Evolutionary conservation across 2,888 invertebrate species (phyloP).

Genomic region (Boloria euphrosyne): DNA sequence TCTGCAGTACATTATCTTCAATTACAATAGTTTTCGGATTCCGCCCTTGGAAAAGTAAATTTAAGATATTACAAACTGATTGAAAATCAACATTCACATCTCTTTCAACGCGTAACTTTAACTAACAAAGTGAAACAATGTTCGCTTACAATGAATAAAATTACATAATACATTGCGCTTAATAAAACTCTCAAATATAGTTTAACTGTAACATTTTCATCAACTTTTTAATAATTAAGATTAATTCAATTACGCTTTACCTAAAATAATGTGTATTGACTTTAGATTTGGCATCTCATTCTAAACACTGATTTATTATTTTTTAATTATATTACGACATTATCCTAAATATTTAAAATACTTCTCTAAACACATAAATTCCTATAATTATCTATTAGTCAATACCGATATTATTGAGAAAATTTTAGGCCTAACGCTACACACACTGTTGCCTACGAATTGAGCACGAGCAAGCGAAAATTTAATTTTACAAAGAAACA

Average conservation of each 20-base stretch:
- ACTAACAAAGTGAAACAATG: slow-evolving; percentile 81
- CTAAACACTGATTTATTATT: slow-evolving; percentile 80
- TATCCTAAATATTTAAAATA: slow-evolving; percentile 82
- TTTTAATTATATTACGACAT: slow-evolving; percentile 73
- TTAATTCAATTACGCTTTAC: slow-evolving; percentile 81
- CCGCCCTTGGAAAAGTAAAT: slow-evolving; percentile 20
- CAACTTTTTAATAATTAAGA: slow-evolving; percentile 80
- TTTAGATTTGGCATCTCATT: slow-evolving; percentile 85
- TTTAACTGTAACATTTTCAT: slow-evolving; percentile 81
- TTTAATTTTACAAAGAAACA: slow-evolving; percentile 8
- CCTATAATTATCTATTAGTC: slow-evolving; percentile 80
- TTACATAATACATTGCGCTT: slow-evolving; percentile 76
- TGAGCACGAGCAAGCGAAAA: slow-evolving; percentile 62
- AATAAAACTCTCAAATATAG: slow-evolving; percentile 83
- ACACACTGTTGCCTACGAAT: slow-evolving; percentile 57
- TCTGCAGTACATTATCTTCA: neutral
- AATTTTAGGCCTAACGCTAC: slow-evolving; percentile 78
- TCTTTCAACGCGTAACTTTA: slow-evolving; percentile 79
- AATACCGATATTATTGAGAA: slow-evolving; percentile 77
- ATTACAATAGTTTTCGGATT: slow-evolving; percentile 1
- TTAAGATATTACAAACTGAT: slow-evolving; percentile 36
- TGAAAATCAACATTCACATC: slow-evolving; percentile 69
- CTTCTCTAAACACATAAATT: slow-evolving; percentile 82
- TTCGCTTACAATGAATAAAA: slow-evolving; percentile 81
- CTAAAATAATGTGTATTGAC: slow-evolving; percentile 85